Conservation (phyloP, 2,113 vertebrate species). For the Larimichthys crocea region DNA sequence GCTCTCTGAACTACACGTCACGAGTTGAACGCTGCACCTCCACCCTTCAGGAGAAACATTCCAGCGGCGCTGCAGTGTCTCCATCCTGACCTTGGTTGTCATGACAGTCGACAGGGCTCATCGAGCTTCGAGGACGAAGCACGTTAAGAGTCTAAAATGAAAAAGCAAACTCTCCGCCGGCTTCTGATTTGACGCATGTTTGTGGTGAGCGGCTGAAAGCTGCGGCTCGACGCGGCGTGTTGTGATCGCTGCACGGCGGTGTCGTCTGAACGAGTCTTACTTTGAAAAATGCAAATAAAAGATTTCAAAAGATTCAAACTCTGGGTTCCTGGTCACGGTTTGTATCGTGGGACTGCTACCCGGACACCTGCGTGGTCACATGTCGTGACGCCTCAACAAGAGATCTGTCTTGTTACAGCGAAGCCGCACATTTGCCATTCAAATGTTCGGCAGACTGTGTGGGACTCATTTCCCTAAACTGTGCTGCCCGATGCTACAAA, state of each 20-base stretch:
- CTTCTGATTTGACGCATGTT: neutral
- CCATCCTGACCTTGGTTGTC: conserved; percentile 57
- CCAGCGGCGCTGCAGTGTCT: conserved; percentile 35
- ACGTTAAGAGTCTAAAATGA: conserved; percentile 10
- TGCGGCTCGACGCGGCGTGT: too few species aligned
- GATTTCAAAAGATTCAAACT: too few species aligned
- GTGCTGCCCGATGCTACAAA: neutral
- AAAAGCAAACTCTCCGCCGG: conserved; percentile 5
- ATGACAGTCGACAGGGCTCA: conserved; percentile 52
- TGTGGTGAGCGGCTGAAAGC: too few species aligned
- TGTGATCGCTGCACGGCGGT: neutral
- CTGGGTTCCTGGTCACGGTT: neutral
- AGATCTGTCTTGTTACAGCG: conserved; percentile 36
- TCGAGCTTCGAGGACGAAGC: conserved; percentile 44
- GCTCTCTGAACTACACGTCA: neutral
- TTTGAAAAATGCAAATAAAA: neutral
- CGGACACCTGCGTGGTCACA: neutral
- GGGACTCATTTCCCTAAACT: neutral
- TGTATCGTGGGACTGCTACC: neutral
- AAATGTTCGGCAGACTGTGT: conserved; percentile 38
- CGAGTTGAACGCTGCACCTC: neutral
- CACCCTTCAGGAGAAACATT: conserved; percentile 27
- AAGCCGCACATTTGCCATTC: conserved; percentile 63
- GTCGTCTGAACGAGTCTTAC: neutral
- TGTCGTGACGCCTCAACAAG: neutral